These are phyloP conservation scores for Agapostemon virescens DNA, from an alignment of 2,888 invertebrate genomes.

Conservation along the genomic window DNA sequence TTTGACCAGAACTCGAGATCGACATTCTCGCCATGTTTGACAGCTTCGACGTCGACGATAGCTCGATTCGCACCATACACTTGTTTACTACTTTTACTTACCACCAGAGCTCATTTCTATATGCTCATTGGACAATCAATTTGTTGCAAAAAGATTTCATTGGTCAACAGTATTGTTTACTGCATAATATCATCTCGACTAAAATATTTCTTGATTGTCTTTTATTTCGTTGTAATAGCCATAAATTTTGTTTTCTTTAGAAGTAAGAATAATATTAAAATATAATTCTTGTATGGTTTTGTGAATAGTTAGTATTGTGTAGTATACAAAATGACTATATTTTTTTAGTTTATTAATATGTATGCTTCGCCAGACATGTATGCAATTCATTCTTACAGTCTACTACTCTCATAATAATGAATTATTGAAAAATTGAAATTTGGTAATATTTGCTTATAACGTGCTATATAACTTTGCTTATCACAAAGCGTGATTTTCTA, in stretches of 20 bases:
- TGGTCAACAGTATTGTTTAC: constrained; percentile 26
- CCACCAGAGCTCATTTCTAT: constrained; percentile 40
- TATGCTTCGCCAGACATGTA: neutral
- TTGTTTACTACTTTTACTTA: constrained; percentile 57
- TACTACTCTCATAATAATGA: neutral
- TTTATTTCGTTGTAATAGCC: neutral
- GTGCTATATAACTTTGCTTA: too few species aligned
- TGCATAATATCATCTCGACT: constrained; percentile 16
- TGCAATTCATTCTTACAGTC: neutral
- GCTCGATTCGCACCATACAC: constrained; percentile 52
- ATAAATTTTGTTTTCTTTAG: neutral
- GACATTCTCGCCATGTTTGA: constrained; percentile 81
- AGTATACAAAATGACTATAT: neutral
- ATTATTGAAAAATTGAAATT: too few species aligned
- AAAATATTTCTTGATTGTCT: neutral
- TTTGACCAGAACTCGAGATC: constrained; percentile 65
- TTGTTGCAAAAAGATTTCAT: constrained; percentile 30
- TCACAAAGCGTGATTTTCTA: neutral
- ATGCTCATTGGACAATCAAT: constrained; percentile 38
- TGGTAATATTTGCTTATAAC: constrained; percentile 10
- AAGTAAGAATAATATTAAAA: too few species aligned
- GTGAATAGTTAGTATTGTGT: too few species aligned
- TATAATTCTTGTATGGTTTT: neutral
- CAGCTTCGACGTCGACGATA: constrained; percentile 82
- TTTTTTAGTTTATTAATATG: neutral